Base-by-base conservation (phyloP, 2,797 vertebrate species). In the Euphonia xanthogaster region DNA sequence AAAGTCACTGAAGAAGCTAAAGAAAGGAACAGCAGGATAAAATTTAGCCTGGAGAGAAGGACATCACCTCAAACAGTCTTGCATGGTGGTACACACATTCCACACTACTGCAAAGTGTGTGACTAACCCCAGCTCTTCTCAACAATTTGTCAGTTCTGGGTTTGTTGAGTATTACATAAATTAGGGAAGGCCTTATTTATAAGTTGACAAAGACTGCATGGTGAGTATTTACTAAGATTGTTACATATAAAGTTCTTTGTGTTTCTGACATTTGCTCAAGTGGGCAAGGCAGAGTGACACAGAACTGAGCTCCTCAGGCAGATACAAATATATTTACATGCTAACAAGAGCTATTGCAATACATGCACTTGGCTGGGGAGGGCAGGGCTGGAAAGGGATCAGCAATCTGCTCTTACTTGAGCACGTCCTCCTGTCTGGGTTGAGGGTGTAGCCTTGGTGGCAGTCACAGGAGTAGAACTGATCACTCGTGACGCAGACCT, bases 371-470 rank as follows among this genome's bases (percentile, higher is more conserved):
- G 60, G 40, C 37, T 74, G 55, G 28, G 31, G 25, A 71, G 42
- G 14, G 35, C 7, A 4, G 1, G 10, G 24, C 10, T 30, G 7
- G 7, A 7, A 9, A 48, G 30, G 63, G 17, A 62, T 42, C 65
- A 70, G 75, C 53, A 39, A 3, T n/a, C n/a, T 79, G 72, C 81
- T 95, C 98, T 98, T 97, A 98, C 98, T 96, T 94, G 98, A 98
- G 93, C 99, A 99, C 1, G 98, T 98, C 91, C 97, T 99, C 97
- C 96, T 96, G 95, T 99, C 98, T 18, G 94, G 90, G 63, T 99
- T 99, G 90, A 99, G 94, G 73, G 91, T 85, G 33, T 98, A 98
- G 50, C 99, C 99, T 7, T 87, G 79, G 7, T 95, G 97, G 97
- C 99, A 99, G 93, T 96, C 97, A 45, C 99, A 99, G 94, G 92